These are phyloP conservation scores for Chrysochloris asiatica DNA, from an alignment of 2,113 vertebrate genomes.

Conservation along the genomic window DNA sequence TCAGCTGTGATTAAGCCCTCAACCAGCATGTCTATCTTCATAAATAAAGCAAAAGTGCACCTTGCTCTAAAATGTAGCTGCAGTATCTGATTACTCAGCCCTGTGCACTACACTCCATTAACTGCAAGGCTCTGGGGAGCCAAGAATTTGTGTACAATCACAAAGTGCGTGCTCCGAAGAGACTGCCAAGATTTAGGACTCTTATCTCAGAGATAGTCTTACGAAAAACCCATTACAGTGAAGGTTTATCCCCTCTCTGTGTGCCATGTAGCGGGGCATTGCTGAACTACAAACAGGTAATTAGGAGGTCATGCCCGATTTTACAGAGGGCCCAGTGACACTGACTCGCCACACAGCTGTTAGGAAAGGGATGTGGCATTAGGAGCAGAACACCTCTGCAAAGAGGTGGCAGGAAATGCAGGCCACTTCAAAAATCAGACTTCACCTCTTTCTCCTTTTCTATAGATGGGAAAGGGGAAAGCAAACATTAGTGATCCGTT, in stretches of 20 bases:
- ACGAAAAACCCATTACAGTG: conserved; percentile 81
- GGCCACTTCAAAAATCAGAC: conserved; percentile 66
- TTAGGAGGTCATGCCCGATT: conserved; percentile 77
- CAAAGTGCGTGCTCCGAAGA: conserved; percentile 68
- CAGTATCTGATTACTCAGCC: conserved; percentile 85
- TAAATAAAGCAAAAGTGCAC: conserved; percentile 90
- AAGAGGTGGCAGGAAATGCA: conserved; percentile 5
- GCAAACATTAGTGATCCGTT: conserved; percentile 53
- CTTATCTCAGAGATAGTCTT: conserved; percentile 83
- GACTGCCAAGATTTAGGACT: conserved; percentile 82
- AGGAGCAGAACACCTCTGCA: conserved; percentile 51
- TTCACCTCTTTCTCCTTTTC: conserved; percentile 69
- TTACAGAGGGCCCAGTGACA: conserved; percentile 71
- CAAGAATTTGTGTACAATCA: conserved; percentile 79
- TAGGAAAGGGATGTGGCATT: conserved; percentile 67
- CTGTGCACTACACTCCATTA: conserved; percentile 74
- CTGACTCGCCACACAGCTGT: conserved; percentile 57
- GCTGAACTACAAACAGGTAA: conserved; percentile 81
- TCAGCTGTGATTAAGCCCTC: conserved; percentile 89
- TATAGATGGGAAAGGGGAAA: conserved; percentile 47
- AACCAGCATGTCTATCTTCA: conserved; percentile 87
- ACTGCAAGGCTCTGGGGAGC: conserved; percentile 77
- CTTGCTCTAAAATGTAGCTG: conserved; percentile 86
- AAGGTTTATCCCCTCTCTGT: conserved; percentile 77
- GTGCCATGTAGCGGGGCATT: conserved; percentile 37